Base-by-base conservation (phyloP, 1,140 invertebrate genomes). In the Meloidogyne chitwoodi region DNA sequence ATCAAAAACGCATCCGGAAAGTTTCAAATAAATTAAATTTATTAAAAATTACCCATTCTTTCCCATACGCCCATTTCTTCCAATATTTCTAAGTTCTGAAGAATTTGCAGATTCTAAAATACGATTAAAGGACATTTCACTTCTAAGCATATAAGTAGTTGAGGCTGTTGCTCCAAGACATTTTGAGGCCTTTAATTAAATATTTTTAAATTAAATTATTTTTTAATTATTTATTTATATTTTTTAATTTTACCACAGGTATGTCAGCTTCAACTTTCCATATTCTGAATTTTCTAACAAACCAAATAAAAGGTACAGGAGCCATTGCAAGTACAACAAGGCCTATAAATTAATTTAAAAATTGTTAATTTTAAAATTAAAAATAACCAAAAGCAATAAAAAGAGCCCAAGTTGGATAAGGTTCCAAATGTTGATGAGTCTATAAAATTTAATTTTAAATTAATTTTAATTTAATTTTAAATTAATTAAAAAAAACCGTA, bases 341-440 rank as follows among this genome's bases (percentile, higher is more conserved):
- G 22, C 61, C 48, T 56, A 56, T 56, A 56, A 56, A 56, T 56
- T 16, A 56, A 27, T 27, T n/a, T n/a, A 48, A 19, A 48, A 41
- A 41, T 41, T 34, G 66, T 66, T 14, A 83, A 76, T 68, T 83
- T 84, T 62, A 38, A 56, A 56, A n/a, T 6, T n/a, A n/a, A n/a
- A 56, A 16, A 4, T n/a, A 1, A 56, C 48, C 78, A 19, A 85
- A 77, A 66, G 84, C 84, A 56, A 95, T 91, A 12, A 88, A 90
- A 87, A 94, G 90, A 10, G 93, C 93, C 93, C 93, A 95, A 72
- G 90, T 90, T 24, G 94, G 94, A 88, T 94, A 95, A 22, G 26
- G 65, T 12, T 71, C 68, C n/a, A 82, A 67, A 72, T 84, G 77
- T 76, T 83, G 79, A 62, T 83, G 79, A 31, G 81, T 77, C 81